Conservation (phyloP, 37 sponge, comb jelly and placozoan genomes). For the Tethya wilhelma region DNA sequence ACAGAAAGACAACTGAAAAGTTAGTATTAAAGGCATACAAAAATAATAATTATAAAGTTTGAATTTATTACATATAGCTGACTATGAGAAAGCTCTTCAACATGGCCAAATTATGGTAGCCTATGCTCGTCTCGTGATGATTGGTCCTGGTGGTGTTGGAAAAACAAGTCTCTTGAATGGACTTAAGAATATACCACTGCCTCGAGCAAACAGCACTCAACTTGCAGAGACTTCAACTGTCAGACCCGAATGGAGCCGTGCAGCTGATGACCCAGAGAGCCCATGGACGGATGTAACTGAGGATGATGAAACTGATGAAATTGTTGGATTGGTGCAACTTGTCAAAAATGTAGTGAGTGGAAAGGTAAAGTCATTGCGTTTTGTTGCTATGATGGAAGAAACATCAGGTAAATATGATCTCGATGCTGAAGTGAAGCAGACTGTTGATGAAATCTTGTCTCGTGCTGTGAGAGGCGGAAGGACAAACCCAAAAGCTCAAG, state of each 20-base stretch:
- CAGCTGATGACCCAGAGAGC: neutral
- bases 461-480: too few relatives aligned
- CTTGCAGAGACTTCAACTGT: conserved; percentile 19
- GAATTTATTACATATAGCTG: too few relatives aligned
- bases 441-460: too few relatives aligned
- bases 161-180: conserved; percentile 29
- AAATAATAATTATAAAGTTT: too few relatives aligned
- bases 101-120: conserved; percentile 24
- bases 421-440: too few relatives aligned
- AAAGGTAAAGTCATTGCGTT: too few relatives aligned
- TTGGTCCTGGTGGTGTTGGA: conserved; percentile 48
- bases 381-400: too few relatives aligned
- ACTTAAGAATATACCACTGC: conserved; percentile 25
- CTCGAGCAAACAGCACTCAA: conserved; percentile 24
- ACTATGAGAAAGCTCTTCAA: conserved; percentile 31
- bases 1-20: too few relatives aligned
- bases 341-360: neutral
- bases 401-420: too few relatives aligned
- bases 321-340: conserved; percentile 9
- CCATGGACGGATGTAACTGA: conserved; percentile 19
- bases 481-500: neutral
- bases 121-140: conserved; percentile 40
- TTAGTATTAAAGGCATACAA: too few relatives aligned
- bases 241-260: neutral
- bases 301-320: conserved; percentile 29